Percentiles rank a stretch among this genome's conserved stretches.
These are phyloP conservation scores for Hemibagrus guttatus DNA, from an alignment of 2,797 vertebrate species.

Conservation along the genomic window DNA sequence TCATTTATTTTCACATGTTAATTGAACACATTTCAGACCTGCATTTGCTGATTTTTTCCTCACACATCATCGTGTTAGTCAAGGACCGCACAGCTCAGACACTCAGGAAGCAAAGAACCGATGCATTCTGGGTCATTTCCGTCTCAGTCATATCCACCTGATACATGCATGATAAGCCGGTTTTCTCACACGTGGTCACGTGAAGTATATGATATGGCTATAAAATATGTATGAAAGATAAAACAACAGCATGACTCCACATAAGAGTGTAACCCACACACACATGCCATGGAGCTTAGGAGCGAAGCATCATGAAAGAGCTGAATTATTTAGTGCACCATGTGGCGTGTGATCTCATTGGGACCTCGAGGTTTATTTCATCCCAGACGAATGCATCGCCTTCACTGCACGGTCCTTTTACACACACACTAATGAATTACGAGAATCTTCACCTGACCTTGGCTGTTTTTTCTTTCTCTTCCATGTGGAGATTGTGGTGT, in stretches of 20 bases:
- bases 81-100: background rate
- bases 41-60: background rate
- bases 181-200: conserved; percentile 23
- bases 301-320: conserved; percentile 39
- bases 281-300: conserved; percentile 25
- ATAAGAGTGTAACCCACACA: conserved; percentile 36
- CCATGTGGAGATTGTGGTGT: background rate
- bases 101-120: background rate
- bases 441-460: background rate
- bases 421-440: conserved; percentile 11
- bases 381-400: background rate
- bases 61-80: background rate
- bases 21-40: background rate
- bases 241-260: conserved; percentile 47
- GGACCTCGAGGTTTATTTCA: conserved; percentile 17
- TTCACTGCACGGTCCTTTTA: background rate
- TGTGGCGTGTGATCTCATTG: conserved; percentile 25
- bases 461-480: background rate
- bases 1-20: background rate
- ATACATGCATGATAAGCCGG: background rate
- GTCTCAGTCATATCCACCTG: too few relatives aligned
- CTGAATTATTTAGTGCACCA: conserved; percentile 55
- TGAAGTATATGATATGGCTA: conserved; percentile 35
- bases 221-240: conserved; percentile 53
- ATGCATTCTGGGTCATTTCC: conserved; percentile 8